phyloP scores from a whole-genome alignment of 2,797 vertebrate genomes.

The Spheniscus humboldti region DNA sequence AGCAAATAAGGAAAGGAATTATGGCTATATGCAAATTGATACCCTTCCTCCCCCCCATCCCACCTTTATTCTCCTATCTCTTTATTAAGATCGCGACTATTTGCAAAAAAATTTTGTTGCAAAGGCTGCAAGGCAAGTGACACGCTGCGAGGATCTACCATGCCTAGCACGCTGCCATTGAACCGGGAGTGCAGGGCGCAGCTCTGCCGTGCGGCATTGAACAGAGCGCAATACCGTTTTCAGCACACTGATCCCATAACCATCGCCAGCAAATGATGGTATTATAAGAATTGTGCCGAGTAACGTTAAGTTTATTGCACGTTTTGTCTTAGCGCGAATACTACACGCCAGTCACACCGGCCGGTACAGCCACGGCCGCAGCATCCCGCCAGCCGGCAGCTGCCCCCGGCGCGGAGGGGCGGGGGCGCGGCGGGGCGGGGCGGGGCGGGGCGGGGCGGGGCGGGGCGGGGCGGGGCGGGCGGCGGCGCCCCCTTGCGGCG shows the following conservation, averaged over 20 bases:
- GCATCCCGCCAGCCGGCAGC: background rate
- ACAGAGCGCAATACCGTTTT: background rate
- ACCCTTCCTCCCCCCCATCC: background rate
- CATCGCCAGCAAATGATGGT: background rate
- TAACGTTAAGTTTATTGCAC: background rate
- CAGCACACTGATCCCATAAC: background rate
- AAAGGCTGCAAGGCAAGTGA: background rate
- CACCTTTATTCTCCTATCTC: background rate
- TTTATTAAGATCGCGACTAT: background rate
- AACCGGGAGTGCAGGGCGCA: background rate
- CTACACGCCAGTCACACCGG: background rate
- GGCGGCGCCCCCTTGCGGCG: background rate
- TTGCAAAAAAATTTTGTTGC: background rate
- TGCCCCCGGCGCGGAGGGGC: background rate
- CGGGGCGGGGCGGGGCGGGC: no score
- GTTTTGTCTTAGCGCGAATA: background rate
- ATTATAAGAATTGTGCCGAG: background rate
- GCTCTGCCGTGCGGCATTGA: background rate
- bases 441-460: no score
- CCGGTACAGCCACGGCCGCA: background rate
- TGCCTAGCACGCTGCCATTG: rapidly evolving
- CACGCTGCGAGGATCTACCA: background rate
- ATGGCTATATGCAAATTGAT: background rate
- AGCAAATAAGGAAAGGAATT: background rate
- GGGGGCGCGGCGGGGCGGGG: background rate